Percentiles rank a stretch among this genome's conserved stretches.
Evolutionary conservation across 2,113 vertebrate genomes (phyloP).

Genomic region (Hydropotes inermis): DNA sequence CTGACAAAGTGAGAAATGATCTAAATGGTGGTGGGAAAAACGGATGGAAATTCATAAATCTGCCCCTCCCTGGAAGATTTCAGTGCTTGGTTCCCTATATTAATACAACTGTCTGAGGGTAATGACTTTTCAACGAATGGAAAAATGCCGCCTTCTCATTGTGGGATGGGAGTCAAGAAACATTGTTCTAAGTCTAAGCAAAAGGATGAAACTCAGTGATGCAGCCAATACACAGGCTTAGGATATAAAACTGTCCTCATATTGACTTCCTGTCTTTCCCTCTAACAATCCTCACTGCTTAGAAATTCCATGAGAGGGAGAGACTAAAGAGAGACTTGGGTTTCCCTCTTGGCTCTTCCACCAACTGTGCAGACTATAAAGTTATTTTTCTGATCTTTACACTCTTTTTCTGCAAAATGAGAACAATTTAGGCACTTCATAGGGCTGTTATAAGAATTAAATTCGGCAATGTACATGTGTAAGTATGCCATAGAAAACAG

Average conservation of each 20-base stretch:
- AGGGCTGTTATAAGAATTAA: background rate
- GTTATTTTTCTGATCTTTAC: background rate
- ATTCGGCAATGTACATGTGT: background rate
- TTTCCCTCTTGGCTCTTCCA: background rate
- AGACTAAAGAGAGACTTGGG: background rate
- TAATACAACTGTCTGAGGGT: background rate
- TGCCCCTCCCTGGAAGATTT: background rate
- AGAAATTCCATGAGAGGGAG: background rate
- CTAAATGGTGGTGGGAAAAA: background rate
- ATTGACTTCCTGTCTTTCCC: background rate
- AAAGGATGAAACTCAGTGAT: background rate
- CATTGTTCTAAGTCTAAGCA: background rate
- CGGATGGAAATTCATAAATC: background rate
- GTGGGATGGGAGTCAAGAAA: background rate
- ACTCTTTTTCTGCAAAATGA: background rate
- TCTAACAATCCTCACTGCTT: background rate
- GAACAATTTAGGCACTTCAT: background rate
- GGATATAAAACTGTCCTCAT: background rate
- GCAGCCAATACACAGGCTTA: background rate
- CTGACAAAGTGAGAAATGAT: background rate
- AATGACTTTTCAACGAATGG: background rate
- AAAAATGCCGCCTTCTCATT: background rate
- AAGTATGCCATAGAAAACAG: background rate
- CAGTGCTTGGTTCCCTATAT: background rate
- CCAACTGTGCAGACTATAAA: background rate